Evolutionary conservation across 2,113 vertebrate species (phyloP), one percentile per base, ranked within the genome.

Genomic region (Lathamus discolor): DNA sequence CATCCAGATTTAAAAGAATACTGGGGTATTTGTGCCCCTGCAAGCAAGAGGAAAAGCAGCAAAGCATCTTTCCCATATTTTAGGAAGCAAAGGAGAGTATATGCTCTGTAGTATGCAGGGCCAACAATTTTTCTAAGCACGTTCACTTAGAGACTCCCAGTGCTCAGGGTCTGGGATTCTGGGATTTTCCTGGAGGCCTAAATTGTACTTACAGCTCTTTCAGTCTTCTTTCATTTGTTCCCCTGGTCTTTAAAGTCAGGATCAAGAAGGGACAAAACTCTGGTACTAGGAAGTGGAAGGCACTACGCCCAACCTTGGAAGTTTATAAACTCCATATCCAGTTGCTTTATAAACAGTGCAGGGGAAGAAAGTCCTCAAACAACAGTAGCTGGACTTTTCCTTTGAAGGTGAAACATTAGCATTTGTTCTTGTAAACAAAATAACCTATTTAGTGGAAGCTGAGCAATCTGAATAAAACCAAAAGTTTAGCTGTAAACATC

Each of bases 391-490:
- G 43, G 20, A 28, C 19, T 44, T 63, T 48, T 31, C 52, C 62
- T 73, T 48, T 44, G 70, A 91, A 96, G 84, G 70, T 79, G 84
- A 80, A 91, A n/a, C 29, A 69, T 74, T 44, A 41, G 41, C n/a
- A 3, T 79, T 83, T 54, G 28, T 52, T 62, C 52, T 72, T 66
- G 31, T 57, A 69, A 92, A 94, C 44, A 91, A 79, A 94, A 85
- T 6, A 72, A 85, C 63, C 44, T 27, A 9, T 64, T 78, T 24
- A 74, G 46, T 10, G 27, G 28, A 51, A 82, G 44, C 8, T 9
- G 7, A 87, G 74, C 41, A 51, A 74, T 19, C 20, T 1, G 57
- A 91, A 46, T 25, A 62, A 49, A 79, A 83, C 90, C 25, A 22
- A 13, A 76, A 86, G 80, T 78, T 93, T 51, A 22, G 35, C 46